phyloP scores from a whole-genome alignment of 1,140 invertebrate genomes.

The Adelges cooleyi region DNA sequence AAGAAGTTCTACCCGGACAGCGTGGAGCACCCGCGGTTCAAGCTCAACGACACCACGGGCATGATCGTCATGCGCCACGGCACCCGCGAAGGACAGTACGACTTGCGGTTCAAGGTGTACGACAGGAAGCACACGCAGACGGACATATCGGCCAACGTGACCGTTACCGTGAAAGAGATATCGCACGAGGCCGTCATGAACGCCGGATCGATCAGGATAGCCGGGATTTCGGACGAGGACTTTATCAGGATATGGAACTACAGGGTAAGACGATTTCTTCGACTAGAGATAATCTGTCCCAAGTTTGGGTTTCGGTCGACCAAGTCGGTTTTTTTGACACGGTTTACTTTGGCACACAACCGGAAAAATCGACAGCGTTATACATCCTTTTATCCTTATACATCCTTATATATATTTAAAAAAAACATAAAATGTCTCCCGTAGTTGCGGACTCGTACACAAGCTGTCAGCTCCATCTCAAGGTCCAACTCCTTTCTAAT shows the following conservation, averaged over 20 bases:
- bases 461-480: no score
- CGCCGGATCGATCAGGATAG: conserved; percentile 84
- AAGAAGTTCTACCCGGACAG: conserved; percentile 92
- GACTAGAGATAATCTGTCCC: no score
- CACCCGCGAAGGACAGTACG: conserved; percentile 71
- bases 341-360: background rate
- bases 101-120: conserved; percentile 83
- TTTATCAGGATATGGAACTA: conserved; percentile 92
- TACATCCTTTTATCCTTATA: no score
- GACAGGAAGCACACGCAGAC: conserved; percentile 87
- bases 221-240: conserved; percentile 91
- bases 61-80: conserved; percentile 91
- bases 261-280: conserved; percentile 41
- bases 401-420: background rate
- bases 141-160: conserved; percentile 83
- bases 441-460: no score
- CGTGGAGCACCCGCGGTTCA: conserved; percentile 69
- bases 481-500: background rate
- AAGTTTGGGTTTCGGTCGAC: no score
- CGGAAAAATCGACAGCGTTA: no score
- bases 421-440: no score
- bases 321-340: no score
- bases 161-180: conserved; percentile 84
- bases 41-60: conserved; percentile 78
- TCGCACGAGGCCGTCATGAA: conserved; percentile 90